phyloP scores from a whole-genome alignment of 2,888 invertebrate genomes.

The Agonum fuliginosum region DNA sequence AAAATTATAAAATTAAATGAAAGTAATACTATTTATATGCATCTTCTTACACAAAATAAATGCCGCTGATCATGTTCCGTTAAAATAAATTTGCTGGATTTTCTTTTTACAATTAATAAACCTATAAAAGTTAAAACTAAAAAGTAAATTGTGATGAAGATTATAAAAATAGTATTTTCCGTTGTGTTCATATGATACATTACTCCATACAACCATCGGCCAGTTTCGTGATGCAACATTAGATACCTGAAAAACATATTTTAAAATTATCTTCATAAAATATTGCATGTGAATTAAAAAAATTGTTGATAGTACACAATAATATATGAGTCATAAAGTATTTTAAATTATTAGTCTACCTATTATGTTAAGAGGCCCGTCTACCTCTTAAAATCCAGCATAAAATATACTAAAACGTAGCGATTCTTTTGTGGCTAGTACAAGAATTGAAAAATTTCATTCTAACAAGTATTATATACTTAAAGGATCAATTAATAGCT shows the following conservation, averaged over 20 bases:
- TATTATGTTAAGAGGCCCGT: too few species aligned
- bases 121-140: slow-evolving; percentile 11
- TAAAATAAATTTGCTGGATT: not conserved
- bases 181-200: not conserved
- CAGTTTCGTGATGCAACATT: not conserved
- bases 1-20: not conserved
- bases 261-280: not conserved
- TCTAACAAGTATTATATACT: too few species aligned
- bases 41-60: not conserved
- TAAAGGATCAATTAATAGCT: too few species aligned
- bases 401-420: too few species aligned
- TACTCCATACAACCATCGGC: slow-evolving; percentile 31
- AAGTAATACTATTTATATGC: slow-evolving; percentile 4
- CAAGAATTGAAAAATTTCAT: too few species aligned
- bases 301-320: too few species aligned
- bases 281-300: too few species aligned
- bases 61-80: not conserved
- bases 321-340: too few species aligned
- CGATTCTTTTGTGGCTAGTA: too few species aligned
- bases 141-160: not conserved
- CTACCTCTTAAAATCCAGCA: too few species aligned
- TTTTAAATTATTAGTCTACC: too few species aligned
- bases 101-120: not conserved
- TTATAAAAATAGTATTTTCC: not conserved
- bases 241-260: not conserved